Percentiles rank a stretch among this genome's conserved stretches.
These are phyloP conservation scores for Dicentrarchus labrax DNA, from an alignment of 2,113 vertebrate species.

Conservation along the genomic window DNA sequence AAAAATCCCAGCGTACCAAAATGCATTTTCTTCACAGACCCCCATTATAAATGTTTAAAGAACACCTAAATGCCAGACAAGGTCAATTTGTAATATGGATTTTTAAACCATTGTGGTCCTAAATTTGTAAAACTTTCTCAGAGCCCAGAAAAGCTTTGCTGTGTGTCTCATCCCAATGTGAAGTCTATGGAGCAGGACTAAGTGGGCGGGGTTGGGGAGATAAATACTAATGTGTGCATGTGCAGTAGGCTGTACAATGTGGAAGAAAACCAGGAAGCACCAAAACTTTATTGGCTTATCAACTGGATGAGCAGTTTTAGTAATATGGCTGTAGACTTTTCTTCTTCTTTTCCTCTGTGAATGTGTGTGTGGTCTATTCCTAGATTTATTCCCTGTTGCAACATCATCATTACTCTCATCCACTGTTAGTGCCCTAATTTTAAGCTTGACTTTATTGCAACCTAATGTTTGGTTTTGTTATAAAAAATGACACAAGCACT, in stretches of 20 bases:
- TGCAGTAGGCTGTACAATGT: not conserved
- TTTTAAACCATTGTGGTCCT: not conserved
- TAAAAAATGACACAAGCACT: conserved; percentile 46
- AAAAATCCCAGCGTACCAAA: not conserved
- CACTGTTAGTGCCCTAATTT: conserved; percentile 36
- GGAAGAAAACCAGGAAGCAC: not conserved
- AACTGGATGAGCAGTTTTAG: not conserved
- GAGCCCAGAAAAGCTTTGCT: not conserved
- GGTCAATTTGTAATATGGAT: too few species aligned
- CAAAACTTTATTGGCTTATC: not conserved
- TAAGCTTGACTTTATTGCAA: conserved; percentile 43
- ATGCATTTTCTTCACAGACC: not conserved
- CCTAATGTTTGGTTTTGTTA: conserved; percentile 51
- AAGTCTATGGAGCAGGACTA: not conserved
- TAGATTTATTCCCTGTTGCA: conserved; percentile 19
- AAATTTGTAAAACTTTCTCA: not conserved
- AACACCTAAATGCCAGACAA: too few species aligned
- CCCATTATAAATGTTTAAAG: too few species aligned
- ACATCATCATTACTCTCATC: conserved; percentile 31
- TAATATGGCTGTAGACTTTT: not conserved
- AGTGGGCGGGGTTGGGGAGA: not conserved
- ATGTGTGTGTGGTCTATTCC: not conserved
- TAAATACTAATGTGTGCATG: not conserved
- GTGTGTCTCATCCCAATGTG: too few species aligned
- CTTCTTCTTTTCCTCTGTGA: not conserved